Evolutionary conservation across 1,140 invertebrate genomes (phyloP).

Genomic region (Listronotus oregonensis): DNA sequence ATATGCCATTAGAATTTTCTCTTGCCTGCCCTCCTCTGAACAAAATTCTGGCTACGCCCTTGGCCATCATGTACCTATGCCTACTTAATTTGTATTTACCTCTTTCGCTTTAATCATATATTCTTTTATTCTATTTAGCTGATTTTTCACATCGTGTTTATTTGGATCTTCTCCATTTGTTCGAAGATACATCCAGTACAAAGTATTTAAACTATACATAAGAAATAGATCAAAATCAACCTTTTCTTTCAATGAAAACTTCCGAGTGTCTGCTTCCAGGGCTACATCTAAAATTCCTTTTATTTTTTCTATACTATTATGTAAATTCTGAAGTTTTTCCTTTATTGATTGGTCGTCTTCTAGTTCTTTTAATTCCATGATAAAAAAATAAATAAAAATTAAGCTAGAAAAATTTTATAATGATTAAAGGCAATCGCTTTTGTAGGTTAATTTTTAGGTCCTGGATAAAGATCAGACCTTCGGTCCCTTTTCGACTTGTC

Average conservation of each 20-base stretch:
- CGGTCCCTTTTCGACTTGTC: too few species aligned
- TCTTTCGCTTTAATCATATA: constrained; percentile 64
- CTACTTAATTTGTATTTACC: constrained; percentile 41
- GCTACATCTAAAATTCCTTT: constrained; percentile 57
- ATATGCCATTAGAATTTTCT: too few species aligned
- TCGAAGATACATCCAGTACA: constrained; percentile 65
- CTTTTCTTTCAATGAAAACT: constrained; percentile 60
- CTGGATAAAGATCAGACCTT: too few species aligned
- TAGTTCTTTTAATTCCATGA: constrained; percentile 56
- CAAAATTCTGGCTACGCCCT: too few species aligned
- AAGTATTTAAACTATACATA: constrained; percentile 62
- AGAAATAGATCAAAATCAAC: constrained; percentile 66
- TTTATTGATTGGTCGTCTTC: constrained; percentile 57
- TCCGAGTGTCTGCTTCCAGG: constrained; percentile 56
- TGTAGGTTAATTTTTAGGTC: too few species aligned
- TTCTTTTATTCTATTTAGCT: constrained; percentile 62
- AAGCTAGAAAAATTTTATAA: too few species aligned
- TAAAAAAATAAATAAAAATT: too few species aligned
- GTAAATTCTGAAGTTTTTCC: constrained; percentile 59
- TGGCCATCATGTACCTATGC: not conserved
- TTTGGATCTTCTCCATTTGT: constrained; percentile 63
- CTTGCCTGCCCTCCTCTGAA: too few species aligned
- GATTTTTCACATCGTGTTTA: constrained; percentile 61
- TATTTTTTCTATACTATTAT: constrained; percentile 59
- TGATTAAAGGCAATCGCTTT: too few species aligned